A percentile compares a stretch with the other conserved stretches of the same genome.
phyloP scores from a whole-genome alignment of 1,140 invertebrate genomes.

The Samia ricini region DNA sequence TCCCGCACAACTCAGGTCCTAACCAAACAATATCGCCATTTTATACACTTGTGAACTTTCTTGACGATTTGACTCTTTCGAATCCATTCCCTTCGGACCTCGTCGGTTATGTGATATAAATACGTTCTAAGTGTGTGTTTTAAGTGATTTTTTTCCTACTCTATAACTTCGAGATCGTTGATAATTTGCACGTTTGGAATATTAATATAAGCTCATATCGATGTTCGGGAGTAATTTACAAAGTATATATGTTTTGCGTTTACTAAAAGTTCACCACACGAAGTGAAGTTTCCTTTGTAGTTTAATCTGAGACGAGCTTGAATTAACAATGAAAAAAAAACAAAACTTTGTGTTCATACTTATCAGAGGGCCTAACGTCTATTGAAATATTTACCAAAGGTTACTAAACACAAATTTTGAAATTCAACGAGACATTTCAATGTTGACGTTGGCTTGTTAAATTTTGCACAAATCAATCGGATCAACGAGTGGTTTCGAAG shows the following conservation, averaged over 20 bases:
- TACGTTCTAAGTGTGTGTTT: conserved; percentile 30
- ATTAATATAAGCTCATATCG: conserved; percentile 47
- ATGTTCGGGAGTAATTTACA: conserved; percentile 33
- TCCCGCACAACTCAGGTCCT: conserved; percentile 67
- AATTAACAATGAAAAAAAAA: too few species aligned
- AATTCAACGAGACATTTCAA: too few species aligned
- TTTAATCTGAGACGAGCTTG: conserved; percentile 17
- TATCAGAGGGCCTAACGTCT: too few species aligned
- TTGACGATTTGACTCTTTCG: conserved; percentile 32
- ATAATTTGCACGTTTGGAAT: conserved; percentile 65
- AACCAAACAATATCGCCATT: conserved; percentile 49
- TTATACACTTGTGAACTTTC: conserved; percentile 1
- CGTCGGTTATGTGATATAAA: conserved; percentile 46
- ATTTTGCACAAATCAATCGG: conserved; percentile 9
- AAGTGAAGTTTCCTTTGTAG: conserved; percentile 17
- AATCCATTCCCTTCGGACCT: conserved; percentile 17
- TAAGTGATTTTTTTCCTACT: conserved; percentile 43
- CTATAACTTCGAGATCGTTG: conserved; percentile 40
- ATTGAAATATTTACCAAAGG: too few species aligned
- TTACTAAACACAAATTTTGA: too few species aligned
- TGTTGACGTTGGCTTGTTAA: neutral
- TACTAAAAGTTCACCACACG: too few species aligned
- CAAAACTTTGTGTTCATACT: too few species aligned
- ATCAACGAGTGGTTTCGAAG: conserved; percentile 35
- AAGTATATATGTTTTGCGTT: conserved; percentile 40